Evolutionary conservation across 2,113 vertebrate genomes (phyloP), one percentile per base, ranked within the genome.

Genomic region (Thryonomys swinderianus): DNA sequence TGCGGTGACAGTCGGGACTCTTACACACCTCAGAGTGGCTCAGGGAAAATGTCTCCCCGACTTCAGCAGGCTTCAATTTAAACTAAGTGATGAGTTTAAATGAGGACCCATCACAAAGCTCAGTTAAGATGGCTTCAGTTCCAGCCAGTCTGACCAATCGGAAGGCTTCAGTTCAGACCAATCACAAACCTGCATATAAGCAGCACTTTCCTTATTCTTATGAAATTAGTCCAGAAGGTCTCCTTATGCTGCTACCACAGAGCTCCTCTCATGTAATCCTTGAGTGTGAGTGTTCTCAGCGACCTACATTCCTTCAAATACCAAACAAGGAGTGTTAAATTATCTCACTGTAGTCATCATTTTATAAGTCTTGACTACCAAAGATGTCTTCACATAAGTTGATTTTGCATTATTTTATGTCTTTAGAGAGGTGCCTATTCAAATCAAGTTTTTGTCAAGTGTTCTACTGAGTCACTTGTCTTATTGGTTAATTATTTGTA

Each of bases 361-460:
- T 94, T 66, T 48, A 40, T 5, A 64, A 45, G 55, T 94, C 4
- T 11, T 92, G 42, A 85, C 55, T 71, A 81, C 18, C 45, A 17
- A 85, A 8, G 40, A 32, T 34, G 67, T 81, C 5, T 71, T 76
- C 74, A 55, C 14, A 4, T 21, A 78, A 13, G 16, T 61, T 51
- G 42, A 55, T 73, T 85, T 95, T 45, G 10, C 5, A 80, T 74
- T 59, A 57, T n/a, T 80, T 92, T 86, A 81, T n/a, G 51, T 85
- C 27, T 40, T 88, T 62, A 71, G 48, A 71, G 27, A 94, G 66
- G 40, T 80, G 20, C 2, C 11, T 59, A 7, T 30, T 86, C 48
- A 66, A 18, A 34, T 34, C 17, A 74, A 78, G 5, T 40, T 84
- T 96, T 94, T 67, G 34, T 12, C 21, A 76, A 37, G 48, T 88